Conservation (phyloP, 1,140 invertebrate species). For the Sinonovacula constricta region DNA sequence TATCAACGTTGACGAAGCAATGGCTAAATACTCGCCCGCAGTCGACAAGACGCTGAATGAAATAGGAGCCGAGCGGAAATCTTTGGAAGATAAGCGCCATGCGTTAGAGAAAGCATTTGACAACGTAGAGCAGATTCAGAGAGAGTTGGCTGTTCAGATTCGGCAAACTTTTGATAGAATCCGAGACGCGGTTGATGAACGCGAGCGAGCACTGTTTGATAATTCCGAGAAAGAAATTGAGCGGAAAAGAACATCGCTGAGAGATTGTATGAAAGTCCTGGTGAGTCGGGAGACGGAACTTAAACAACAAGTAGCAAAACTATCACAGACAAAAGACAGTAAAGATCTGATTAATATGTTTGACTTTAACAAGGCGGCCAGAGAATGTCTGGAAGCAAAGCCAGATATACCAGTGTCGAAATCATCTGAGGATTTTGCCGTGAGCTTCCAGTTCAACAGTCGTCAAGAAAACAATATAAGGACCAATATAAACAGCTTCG, state of each 20-base stretch:
- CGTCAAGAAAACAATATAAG: constrained; percentile 64
- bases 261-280: constrained; percentile 63
- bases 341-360: constrained; percentile 73
- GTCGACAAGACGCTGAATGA: constrained; percentile 68
- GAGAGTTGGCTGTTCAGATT: constrained; percentile 65
- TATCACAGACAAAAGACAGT: constrained; percentile 64
- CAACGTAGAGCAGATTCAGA: constrained; percentile 68
- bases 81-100: constrained; percentile 60
- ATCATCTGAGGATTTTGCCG: constrained; percentile 66
- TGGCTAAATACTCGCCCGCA: constrained; percentile 72
- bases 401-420: constrained; percentile 65
- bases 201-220: constrained; percentile 70
- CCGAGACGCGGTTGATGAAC: constrained; percentile 65
- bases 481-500: constrained; percentile 63
- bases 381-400: constrained; percentile 61
- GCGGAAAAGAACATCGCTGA: constrained; percentile 62
- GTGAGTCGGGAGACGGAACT: constrained; percentile 60
- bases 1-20: constrained; percentile 72
- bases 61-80: constrained; percentile 59
- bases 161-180: constrained; percentile 70
- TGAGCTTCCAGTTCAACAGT: constrained; percentile 72
- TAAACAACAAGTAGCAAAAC: constrained; percentile 59
- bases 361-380: constrained; percentile 66
- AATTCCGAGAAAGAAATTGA: constrained; percentile 70
- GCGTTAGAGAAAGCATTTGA: constrained; percentile 66